phyloP scores from a whole-genome alignment of 2,797 vertebrate species.

The Australoheros facetus region DNA sequence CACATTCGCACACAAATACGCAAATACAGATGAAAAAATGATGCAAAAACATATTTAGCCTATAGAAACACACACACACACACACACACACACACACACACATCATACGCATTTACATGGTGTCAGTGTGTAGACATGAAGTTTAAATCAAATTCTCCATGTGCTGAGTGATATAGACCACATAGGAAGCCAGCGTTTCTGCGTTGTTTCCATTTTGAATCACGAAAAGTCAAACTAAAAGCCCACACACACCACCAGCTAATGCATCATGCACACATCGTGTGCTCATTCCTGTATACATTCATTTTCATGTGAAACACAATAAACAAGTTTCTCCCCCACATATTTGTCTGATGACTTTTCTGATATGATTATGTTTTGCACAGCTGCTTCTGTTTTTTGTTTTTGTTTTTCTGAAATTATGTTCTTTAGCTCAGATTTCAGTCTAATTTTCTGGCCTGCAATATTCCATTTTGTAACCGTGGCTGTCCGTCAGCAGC shows the following conservation, averaged over 20 bases:
- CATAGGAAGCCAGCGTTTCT: conserved; percentile 62
- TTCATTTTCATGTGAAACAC: conserved; percentile 11
- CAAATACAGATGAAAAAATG: conserved; percentile 13
- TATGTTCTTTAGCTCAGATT: neutral
- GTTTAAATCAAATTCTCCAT: conserved; percentile 15
- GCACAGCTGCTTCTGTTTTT: neutral
- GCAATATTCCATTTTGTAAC: neutral
- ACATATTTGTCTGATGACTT: neutral
- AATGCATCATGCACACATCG: neutral
- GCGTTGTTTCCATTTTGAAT: conserved; percentile 49
- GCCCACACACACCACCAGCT: conserved; percentile 19
- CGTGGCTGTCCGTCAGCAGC: neutral
- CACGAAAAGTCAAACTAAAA: conserved; percentile 39
- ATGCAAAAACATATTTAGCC: conserved; percentile 19
- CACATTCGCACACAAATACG: neutral
- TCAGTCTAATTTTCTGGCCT: neutral
- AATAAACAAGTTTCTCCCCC: neutral
- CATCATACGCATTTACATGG: neutral
- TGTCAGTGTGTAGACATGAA: neutral
- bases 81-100: neutral
- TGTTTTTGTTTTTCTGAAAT: neutral
- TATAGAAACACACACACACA: neutral
- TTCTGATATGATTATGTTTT: neutral
- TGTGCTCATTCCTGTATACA: neutral
- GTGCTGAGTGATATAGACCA: conserved; percentile 63